phyloP scores from a whole-genome alignment of 2,888 invertebrate species.

The Pandemis cinnamomeana region DNA sequence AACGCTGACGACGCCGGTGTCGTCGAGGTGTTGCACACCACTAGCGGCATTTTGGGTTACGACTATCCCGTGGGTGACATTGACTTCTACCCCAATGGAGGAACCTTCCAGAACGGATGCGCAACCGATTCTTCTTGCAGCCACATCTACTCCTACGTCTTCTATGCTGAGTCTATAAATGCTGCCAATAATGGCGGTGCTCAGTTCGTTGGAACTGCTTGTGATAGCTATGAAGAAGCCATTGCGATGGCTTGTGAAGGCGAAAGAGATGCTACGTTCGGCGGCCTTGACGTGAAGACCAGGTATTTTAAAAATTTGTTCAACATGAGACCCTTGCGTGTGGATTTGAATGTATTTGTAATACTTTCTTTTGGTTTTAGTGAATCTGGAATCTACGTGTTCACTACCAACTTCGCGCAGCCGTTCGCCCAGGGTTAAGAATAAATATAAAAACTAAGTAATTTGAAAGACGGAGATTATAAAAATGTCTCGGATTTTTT shows the following conservation, averaged over 20 bases:
- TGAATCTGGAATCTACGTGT: slow-evolving; percentile 53
- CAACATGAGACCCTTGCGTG: background rate
- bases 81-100: slow-evolving; percentile 78
- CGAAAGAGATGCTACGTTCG: slow-evolving; percentile 59
- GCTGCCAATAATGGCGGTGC: slow-evolving; percentile 50
- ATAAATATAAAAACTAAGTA: background rate
- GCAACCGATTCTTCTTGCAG: slow-evolving; percentile 60
- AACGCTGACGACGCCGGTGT: slow-evolving; percentile 60
- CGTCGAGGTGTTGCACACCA: slow-evolving; percentile 75
- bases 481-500: background rate
- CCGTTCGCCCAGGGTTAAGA: slow-evolving; percentile 54
- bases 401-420: slow-evolving; percentile 49
- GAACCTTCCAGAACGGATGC: slow-evolving; percentile 66
- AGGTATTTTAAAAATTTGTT: slow-evolving; percentile 48
- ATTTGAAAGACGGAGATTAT: background rate
- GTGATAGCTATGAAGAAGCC: slow-evolving; percentile 63
- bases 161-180: slow-evolving; percentile 70
- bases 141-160: slow-evolving; percentile 62
- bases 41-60: slow-evolving; percentile 67
- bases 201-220: slow-evolving; percentile 68
- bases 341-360: background rate
- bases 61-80: slow-evolving; percentile 70
- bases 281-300: slow-evolving; percentile 60
- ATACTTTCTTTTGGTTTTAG: slow-evolving; percentile 43
- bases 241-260: slow-evolving; percentile 58